phyloP scores from a whole-genome alignment of 2,888 invertebrate species.

The Napeogenes inachia region DNA sequence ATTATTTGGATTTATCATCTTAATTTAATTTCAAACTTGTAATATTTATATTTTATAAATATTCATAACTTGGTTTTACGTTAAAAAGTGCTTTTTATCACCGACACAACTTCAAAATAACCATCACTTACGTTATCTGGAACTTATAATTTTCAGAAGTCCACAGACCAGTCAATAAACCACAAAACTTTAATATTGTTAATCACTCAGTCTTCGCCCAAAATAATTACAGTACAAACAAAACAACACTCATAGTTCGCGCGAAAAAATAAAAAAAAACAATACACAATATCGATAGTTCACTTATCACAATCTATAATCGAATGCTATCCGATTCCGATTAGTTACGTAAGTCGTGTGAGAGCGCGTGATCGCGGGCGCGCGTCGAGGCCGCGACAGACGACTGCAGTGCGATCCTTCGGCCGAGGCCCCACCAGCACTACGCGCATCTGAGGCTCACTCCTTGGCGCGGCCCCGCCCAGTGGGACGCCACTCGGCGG shows the following conservation, averaged over 20 bases:
- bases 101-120: too few species aligned
- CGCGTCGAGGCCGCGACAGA: slow-evolving; percentile 68
- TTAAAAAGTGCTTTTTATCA: too few species aligned
- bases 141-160: too few species aligned
- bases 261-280: slow-evolving; percentile 40
- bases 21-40: too few species aligned
- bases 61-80: too few species aligned
- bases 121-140: too few species aligned
- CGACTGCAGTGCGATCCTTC: slow-evolving; percentile 79
- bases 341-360: slow-evolving; percentile 50
- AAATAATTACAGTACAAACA: slow-evolving; percentile 46
- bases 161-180: too few species aligned
- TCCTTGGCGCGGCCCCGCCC: slow-evolving; percentile 80
- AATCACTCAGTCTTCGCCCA: slow-evolving; percentile 42
- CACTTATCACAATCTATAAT: slow-evolving; percentile 69
- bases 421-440: slow-evolving; percentile 79
- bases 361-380: slow-evolving; percentile 61
- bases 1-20: too few species aligned
- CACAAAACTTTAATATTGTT: too few species aligned
- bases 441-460: slow-evolving; percentile 80
- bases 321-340: slow-evolving; percentile 66
- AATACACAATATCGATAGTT: slow-evolving; percentile 40
- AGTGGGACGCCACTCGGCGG: slow-evolving; percentile 75
- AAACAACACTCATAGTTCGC: slow-evolving; percentile 58
- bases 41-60: too few species aligned